Evolutionary conservation across 2,888 invertebrate species (phyloP), one percentile per base, ranked within the genome.

Genomic region (Coremacera marginata): DNA sequence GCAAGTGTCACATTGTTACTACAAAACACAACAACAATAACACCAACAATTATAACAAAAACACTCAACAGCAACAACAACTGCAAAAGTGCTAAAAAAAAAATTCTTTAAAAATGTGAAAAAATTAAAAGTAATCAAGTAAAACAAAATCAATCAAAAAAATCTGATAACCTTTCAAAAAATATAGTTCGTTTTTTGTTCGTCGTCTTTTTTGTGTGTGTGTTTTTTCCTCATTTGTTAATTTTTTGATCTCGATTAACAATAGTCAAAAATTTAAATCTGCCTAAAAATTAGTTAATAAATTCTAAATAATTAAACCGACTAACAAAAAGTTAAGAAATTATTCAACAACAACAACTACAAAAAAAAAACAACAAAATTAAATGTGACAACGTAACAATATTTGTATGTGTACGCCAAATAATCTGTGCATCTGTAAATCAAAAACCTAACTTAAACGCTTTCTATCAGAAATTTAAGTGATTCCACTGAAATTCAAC

Each of bases 101-200:
- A 65, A 71, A 70, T 78, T 73, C 76, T 79, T 81, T 82, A 80
- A 77, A 78, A 70, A 77, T 44, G 73, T 77, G 75, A 34, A 73
- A 73, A 63, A 55, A 52, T 55, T 16, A 34, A 8, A 55, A 37
- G 37, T 51, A 27, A 31, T 34, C 37, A 44, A 37, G 22, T 5
- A 65, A 34, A 22, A 37, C 22, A 19, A n/a, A 19, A 37, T 34
- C 37, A 44, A 44, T 37, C 3, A 67, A 37, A 34, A 65, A 67
- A 65, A 34, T 19, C 37, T 67, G 34, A 44, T 34, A 19, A 37
- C 37, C 44, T 67, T 22, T 67, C 44, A 19, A 19, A 67, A 63
- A 65, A 16, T 14, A n/a, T 63, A 37, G 44, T 44, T 49, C n/a
- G 19, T 19, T 67, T 34, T 34, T 63, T 63, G 11, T 34, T 67